phyloP scores from a whole-genome alignment of 2,888 invertebrate species.

The Eupsilia transversa region DNA sequence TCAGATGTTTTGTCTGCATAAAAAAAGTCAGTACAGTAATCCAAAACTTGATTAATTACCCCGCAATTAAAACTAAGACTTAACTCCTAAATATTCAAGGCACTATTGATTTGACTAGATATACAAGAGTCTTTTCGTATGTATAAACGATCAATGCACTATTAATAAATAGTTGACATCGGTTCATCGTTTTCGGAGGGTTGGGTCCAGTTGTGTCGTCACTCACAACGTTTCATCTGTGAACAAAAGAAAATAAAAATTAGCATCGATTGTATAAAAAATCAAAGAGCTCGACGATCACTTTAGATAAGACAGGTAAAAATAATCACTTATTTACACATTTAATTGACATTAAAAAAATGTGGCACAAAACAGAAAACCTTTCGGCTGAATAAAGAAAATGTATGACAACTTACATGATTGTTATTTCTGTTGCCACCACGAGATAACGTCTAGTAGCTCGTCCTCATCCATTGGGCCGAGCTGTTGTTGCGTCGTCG shows the following conservation, averaged over 20 bases:
- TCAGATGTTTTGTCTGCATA: slow-evolving; percentile 21
- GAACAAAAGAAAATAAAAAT: slow-evolving; percentile 76
- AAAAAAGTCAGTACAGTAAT: slow-evolving; percentile 36
- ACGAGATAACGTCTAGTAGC: slow-evolving; percentile 95
- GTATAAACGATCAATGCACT: slow-evolving; percentile 82
- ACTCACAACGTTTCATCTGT: slow-evolving; percentile 76
- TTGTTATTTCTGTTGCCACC: slow-evolving; percentile 94
- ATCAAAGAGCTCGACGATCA: neutral
- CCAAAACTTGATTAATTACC: slow-evolving; percentile 51
- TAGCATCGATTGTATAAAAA: slow-evolving; percentile 22
- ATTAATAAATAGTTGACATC: slow-evolving; percentile 80
- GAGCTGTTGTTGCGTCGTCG: slow-evolving; percentile 87
- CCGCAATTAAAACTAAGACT: slow-evolving; percentile 62
- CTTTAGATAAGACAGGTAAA: neutral
- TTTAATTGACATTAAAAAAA: neutral
- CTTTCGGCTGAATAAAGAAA: neutral
- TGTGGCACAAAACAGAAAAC: neutral
- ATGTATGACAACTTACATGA: slow-evolving; percentile 75
- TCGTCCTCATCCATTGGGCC: slow-evolving; percentile 97
- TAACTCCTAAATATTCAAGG: slow-evolving; percentile 79
- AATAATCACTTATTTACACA: neutral
- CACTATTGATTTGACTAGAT: slow-evolving; percentile 89
- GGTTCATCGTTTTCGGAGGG: slow-evolving; percentile 85
- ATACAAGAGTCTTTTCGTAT: slow-evolving; percentile 88
- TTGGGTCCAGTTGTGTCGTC: slow-evolving; percentile 79